Evolutionary conservation across 2,888 invertebrate species (phyloP), one percentile per base, ranked within the genome.

Genomic region (Eubasilissa splendida): DNA sequence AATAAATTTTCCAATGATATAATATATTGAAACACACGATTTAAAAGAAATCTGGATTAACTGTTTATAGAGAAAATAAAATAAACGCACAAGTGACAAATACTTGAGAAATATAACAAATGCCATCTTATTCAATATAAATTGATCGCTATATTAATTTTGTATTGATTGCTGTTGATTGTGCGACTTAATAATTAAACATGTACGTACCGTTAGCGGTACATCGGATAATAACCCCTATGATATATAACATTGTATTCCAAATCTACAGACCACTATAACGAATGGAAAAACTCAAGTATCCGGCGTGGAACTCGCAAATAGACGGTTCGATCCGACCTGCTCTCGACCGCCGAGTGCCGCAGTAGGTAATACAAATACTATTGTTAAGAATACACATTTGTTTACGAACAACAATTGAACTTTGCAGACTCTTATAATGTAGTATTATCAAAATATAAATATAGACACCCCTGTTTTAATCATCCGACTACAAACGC

Each of bases 391-490:
- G 59, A 58, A 52, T 75, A 60, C 52, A 75, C 73, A 60, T 60
- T 31, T 75, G n/a, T 60, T 75, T 60, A 60, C 75, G 60, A 76
- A 80, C 77, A 82, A 82, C 82, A 82, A 82, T 80, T 78, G 78
- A 82, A 82, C 80, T 65, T 74, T 82, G 75, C 77, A 79, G 81
- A 83, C 81, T 73, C 73, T 73, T 42, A 59, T 53, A 65, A 53
- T 60, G 63, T 75, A 66, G 56, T 73, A 77, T 73, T 80, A 76
- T 70, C 71, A 82, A 76, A 80, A 78, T 82, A 82, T 76, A 82
- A 82, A 82, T 82, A 82, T 82, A 82, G 74, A 78, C 76, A 76
- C 83, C 82, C 83, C 83, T 81, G 83, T 83, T 81, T 80, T 80
- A 81, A 77, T 77, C 65, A 65, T 66, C 68, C 78, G 71, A 74